Evolutionary conservation across 1,140 invertebrate genomes (phyloP), one percentile per base, ranked within the genome.

Genomic region (Drosophila orosa): DNA sequence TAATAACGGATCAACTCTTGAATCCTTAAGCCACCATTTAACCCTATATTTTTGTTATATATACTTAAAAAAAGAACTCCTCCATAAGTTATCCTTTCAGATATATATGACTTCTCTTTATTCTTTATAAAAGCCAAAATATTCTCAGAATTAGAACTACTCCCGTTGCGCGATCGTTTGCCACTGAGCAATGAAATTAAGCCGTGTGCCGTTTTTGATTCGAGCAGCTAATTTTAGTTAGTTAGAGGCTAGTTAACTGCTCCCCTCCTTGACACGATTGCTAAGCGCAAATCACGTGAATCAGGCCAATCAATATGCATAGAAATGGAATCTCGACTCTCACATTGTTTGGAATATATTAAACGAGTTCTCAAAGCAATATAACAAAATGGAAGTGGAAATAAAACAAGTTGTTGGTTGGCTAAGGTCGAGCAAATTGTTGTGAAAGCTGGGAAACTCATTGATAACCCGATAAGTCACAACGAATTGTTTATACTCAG

Each of bases 261-360:
- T 42, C 29, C 72, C 50, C 69, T 67, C 72, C 60, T 76, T 71
- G 67, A 65, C 55, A 58, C 42, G 42, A 57, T 68, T 55, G 17
- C 25, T 22, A 7, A 9, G 44, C 8, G 25, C 15, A 37, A n/a
- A 29, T 40, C 50, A 61, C 65, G 57, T 55, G 50, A 69, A 78
- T 78, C 69, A 29, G 45, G 25, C 17, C 44, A 78, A 69, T 77
- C 69, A 55, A 69, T 77, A 77, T 61, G 55, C 65, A 69, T 52
- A 33, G 54, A 55, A 60, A 35, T 27, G 15, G 0, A 40, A 40
- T 33, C n/a, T 40, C 52, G 3, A 24, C n/a, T 37, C 9, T 29
- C 52, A 50, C 22, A 68, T 39, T 72, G 45, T 45, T 37, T 33
- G 17, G 17, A 77, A 68, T 59, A 45, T 37, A 74, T 55, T 56